These are phyloP conservation scores for Vespertilio murinus DNA, from an alignment of 2,797 vertebrate species.

Conservation along the genomic window DNA sequence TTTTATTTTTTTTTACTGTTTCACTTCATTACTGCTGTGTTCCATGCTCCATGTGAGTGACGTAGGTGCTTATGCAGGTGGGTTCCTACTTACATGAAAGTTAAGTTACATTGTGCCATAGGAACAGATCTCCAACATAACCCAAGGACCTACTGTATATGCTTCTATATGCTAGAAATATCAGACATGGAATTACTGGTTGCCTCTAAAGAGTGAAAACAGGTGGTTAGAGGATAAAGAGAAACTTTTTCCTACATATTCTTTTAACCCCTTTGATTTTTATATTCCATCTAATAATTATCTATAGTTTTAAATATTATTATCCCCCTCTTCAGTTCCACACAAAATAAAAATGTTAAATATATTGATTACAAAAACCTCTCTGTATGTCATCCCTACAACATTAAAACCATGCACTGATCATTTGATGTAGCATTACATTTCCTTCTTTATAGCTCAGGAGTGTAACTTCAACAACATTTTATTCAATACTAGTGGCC, in stretches of 20 bases:
- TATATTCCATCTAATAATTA: slow-evolving; percentile 15
- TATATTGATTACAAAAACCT: slow-evolving; percentile 40
- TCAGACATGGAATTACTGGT: neutral
- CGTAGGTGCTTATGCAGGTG: too few relatives aligned
- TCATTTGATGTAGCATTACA: neutral
- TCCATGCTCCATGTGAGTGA: too few relatives aligned
- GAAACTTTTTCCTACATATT: slow-evolving; percentile 38
- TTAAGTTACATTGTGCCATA: too few relatives aligned
- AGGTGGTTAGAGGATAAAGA: neutral
- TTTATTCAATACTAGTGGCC: neutral
- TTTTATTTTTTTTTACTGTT: too few relatives aligned
- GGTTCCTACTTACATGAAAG: too few relatives aligned
- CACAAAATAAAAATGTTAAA: slow-evolving; percentile 8
- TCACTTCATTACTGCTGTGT: too few relatives aligned
- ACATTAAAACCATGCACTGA: slow-evolving; percentile 46
- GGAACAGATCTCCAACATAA: too few relatives aligned
- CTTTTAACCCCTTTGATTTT: slow-evolving; percentile 30
- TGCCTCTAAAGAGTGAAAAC: neutral
- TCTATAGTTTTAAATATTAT: neutral
- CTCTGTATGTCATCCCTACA: slow-evolving; percentile 12
- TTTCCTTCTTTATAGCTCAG: slow-evolving; percentile 40
- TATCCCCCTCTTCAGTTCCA: neutral
- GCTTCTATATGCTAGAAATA: neutral
- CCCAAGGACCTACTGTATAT: neutral
- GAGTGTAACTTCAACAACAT: slow-evolving; percentile 36